phyloP scores from a whole-genome alignment of 2,113 vertebrate genomes.

The Nothoprocta perdicaria region DNA sequence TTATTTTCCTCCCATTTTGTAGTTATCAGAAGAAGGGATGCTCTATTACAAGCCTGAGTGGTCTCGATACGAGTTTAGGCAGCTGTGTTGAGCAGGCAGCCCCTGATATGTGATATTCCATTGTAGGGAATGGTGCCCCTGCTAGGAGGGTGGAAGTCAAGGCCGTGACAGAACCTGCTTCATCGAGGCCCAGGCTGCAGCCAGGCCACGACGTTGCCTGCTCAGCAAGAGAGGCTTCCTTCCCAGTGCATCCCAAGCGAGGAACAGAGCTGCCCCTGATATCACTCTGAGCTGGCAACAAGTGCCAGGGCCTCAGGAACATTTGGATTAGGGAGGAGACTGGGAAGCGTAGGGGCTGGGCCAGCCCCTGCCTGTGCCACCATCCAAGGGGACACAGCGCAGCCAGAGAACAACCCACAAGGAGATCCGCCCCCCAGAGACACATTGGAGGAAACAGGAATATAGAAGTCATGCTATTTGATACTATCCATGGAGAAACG shows the following conservation, averaged over 20 bases:
- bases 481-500: neutral
- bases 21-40: neutral
- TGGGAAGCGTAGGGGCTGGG: neutral
- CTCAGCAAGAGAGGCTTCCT: neutral
- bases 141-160: neutral
- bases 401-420: neutral
- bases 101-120: neutral
- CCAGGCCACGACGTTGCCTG: neutral
- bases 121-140: neutral
- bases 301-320: fast-evolving
- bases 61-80: neutral
- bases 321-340: neutral
- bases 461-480: neutral
- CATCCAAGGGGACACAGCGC: neutral
- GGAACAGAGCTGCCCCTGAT: neutral
- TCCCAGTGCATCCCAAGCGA: neutral
- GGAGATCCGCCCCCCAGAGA: neutral
- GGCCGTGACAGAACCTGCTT: neutral
- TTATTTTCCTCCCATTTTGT: neutral
- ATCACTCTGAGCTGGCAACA: neutral
- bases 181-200: neutral
- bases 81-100: neutral
- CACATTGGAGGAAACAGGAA: neutral
- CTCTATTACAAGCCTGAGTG: neutral
- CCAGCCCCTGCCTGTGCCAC: neutral